These are phyloP conservation scores for Eriosoma lanigerum DNA, from an alignment of 1,140 invertebrate genomes.

Conservation along the genomic window DNA sequence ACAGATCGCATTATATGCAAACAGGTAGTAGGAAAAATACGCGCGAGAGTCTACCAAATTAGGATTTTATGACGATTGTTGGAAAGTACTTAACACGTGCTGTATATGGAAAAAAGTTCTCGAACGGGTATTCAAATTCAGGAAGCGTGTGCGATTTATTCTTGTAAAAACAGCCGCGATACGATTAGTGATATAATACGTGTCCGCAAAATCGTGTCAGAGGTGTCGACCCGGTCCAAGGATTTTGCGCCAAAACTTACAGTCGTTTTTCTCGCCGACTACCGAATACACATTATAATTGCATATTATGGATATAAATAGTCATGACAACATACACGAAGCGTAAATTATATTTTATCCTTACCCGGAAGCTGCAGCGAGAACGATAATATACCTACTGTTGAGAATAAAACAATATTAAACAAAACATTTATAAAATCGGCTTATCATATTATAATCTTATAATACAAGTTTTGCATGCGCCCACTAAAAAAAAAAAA, in stretches of 20 bases:
- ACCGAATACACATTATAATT: no score
- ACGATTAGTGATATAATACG: not conserved
- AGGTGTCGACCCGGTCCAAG: slow-evolving; percentile 24
- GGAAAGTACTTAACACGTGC: slow-evolving; percentile 17
- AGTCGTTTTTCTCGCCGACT: not conserved
- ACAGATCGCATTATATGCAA: not conserved
- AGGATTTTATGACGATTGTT: not conserved
- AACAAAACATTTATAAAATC: no score
- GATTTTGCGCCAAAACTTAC: not conserved
- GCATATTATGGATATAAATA: no score
- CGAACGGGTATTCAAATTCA: slow-evolving; percentile 14
- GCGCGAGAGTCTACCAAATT: not conserved
- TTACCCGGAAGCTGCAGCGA: no score
- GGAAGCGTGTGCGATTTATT: slow-evolving; percentile 17
- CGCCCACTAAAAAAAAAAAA: no score
- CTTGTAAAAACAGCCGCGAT: not conserved
- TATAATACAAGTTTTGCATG: no score
- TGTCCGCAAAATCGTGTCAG: slow-evolving; percentile 13
- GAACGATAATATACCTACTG: no score
- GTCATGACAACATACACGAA: no score
- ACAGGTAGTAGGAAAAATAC: no score
- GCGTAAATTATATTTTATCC: no score
- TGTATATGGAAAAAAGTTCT: slow-evolving; percentile 23
- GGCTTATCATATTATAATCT: no score
- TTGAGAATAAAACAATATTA: no score